Base-by-base conservation (phyloP, 2,888 invertebrate species). In the Melieria crassipennis region DNA sequence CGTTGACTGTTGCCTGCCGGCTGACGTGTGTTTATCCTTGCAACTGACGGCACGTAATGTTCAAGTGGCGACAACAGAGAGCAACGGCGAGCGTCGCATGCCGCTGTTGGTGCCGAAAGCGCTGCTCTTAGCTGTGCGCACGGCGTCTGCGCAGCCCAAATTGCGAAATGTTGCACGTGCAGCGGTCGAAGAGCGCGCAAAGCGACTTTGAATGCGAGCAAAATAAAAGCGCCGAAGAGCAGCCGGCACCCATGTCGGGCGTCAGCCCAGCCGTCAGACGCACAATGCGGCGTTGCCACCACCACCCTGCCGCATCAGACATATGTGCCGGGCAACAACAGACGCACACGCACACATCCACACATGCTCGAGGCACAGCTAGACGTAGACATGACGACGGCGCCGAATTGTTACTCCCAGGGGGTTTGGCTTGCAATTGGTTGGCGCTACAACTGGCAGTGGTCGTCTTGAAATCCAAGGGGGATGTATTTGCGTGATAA, bases 1-100 rank as follows among this genome's bases (percentile, higher is more conserved):
- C 50, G 61, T 6, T 30, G 30, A 30, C 30, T 56, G 70, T 73
- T 68, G 67, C 71, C 74, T 71, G 70, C 69, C 63, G 64, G 63
- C 63, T 69, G 60, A 68, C 73, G 66, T 77, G 79, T 80, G 79
- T 74, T 80, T 83, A 82, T 84, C 85, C 84, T 84, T 82, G 82
- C 83, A 83, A 79, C 81, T 82, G 80, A 82, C 80, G 81, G 77
- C 78, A 81, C 81, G 79, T 78, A 80, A 79, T 79, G 76, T 72
- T 75, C 74, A 77, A 77, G 77, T 81, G 79, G 83, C 81, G 79
- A 80, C 79, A 79, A 79, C 70, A 72, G 69, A 16, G 13, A 47
- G 30, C 47, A 55, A 43, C 56, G 50, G 45, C n/a, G 63, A 65
- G 71, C 71, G 66, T 43, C 56, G 57, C 4, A 10, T 4, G 5